Evolutionary conservation across 2,888 invertebrate species (phyloP).

Genomic region (Microctonus hyperodae): DNA sequence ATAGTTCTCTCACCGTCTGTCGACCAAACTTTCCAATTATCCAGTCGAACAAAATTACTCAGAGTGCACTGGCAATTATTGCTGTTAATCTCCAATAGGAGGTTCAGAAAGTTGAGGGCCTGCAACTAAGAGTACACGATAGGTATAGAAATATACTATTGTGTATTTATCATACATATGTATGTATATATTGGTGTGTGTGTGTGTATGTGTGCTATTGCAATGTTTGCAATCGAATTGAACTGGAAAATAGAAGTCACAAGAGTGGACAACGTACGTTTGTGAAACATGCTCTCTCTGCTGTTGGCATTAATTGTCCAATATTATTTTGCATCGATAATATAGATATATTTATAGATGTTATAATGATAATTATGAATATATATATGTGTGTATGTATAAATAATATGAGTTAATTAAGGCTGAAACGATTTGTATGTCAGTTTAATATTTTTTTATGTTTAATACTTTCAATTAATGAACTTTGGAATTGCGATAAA

Average conservation of each 20-base stretch:
- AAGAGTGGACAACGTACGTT: not conserved
- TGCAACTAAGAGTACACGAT: not conserved
- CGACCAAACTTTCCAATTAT: slow-evolving; percentile 24
- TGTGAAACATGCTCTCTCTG: slow-evolving; percentile 23
- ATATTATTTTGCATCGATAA: too few species aligned
- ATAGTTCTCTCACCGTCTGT: slow-evolving; percentile 17
- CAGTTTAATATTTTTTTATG: slow-evolving; percentile 25
- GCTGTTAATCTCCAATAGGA: not conserved
- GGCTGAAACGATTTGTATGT: slow-evolving; percentile 25
- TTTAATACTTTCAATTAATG: not conserved
- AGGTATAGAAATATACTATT: too few species aligned
- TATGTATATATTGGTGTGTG: too few species aligned
- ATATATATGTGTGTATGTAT: not conserved
- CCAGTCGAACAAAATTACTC: slow-evolving; percentile 19
- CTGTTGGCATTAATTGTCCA: slow-evolving; percentile 28
- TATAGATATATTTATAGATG: not conserved
- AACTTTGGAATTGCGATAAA: not conserved
- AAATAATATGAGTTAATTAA: slow-evolving; percentile 8
- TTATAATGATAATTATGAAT: too few species aligned
- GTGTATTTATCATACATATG: too few species aligned
- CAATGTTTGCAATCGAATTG: not conserved
- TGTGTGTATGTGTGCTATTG: not conserved
- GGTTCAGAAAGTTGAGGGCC: not conserved
- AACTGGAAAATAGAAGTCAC: slow-evolving; percentile 15
- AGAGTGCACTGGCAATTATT: slow-evolving; percentile 9